Percentiles rank a stretch among this genome's conserved stretches.
phyloP scores from a whole-genome alignment of 1,140 invertebrate species.

The Drosophila micromelanica region DNA sequence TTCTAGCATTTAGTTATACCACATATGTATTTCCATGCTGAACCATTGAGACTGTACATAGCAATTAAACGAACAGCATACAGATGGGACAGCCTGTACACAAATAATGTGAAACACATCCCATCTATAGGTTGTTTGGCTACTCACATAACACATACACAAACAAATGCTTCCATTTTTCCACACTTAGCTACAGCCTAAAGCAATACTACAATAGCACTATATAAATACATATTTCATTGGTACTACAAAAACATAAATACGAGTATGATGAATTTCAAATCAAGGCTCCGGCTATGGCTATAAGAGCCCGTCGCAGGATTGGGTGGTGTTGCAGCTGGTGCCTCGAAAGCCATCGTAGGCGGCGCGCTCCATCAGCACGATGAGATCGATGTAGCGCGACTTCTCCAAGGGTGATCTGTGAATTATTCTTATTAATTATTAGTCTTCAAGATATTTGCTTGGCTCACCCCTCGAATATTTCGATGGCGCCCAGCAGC shows the following conservation, averaged over 20 bases:
- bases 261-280: constrained; percentile 6
- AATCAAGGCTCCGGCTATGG: background rate
- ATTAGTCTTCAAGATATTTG: constrained; percentile 3
- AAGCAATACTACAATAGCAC: constrained; percentile 27
- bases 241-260: constrained; percentile 62
- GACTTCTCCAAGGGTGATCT: constrained; percentile 60
- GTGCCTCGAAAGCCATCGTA: constrained; percentile 71
- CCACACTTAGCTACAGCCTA: constrained; percentile 6
- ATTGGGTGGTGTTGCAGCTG: constrained; percentile 71
- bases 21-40: constrained; percentile 33
- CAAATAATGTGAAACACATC: too few species aligned
- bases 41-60: constrained; percentile 66
- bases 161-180: constrained; percentile 2
- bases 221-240: constrained; percentile 44
- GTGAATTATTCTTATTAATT: background rate
- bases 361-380: constrained; percentile 72
- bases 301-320: constrained; percentile 62
- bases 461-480: constrained; percentile 87
- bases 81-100: too few species aligned
- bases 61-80: background rate
- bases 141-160: constrained; percentile 31
- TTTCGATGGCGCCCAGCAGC: constrained; percentile 88
- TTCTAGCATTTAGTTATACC: constrained; percentile 38
- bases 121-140: too few species aligned
- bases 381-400: constrained; percentile 73